Evolutionary conservation across 2,797 vertebrate species (phyloP), one percentile per base, ranked within the genome.

Genomic region (Eupleurogrammus muticus): DNA sequence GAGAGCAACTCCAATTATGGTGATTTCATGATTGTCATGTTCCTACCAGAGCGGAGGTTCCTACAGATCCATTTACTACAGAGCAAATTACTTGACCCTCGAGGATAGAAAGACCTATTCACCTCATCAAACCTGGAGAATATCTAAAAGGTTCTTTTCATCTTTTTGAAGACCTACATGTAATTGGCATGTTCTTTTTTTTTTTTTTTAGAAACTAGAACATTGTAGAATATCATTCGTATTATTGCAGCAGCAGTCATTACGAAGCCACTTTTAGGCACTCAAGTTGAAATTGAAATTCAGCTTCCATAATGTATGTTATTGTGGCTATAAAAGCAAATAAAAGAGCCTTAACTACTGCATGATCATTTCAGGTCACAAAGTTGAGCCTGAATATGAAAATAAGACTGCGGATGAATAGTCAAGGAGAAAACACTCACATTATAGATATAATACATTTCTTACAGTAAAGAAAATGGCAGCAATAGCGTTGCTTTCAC

Each of bases 1-100:
- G 48, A 73, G 52, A 63, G 64, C 71, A 75, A 74, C 84, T 87
- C 66, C 59, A 87, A 87, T 87, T 83, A 87, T 56, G 24, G 36
- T 11, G 55, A 80, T 85, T 83, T 83, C n/a, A n/a, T n/a, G n/a
- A n/a, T n/a, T n/a, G n/a, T 79, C 63, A 52, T 65, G 76, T 83
- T 83, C 51, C 56, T 60, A 59, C 10, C 20, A 13, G 19, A 80
- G 72, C 66, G 16, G 60, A 64, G 24, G 51, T 73, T 75, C n/a
- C 49, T 24, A 48, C 48, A 61, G 8, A 17, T 69, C 48, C 61
- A n/a, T 75, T 79, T 75, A 17, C 58, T 38, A 64, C n/a, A 40
- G 52, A 71, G 49, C 47, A 81, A 75, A 75, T 75, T 32, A 62
- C 51, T 66, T 85, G 66, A 80, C 80, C 82, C 78, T 11, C 19